These are phyloP conservation scores for Acholoe squamosa DNA, from an alignment of 2,888 invertebrate species.

Conservation along the genomic window DNA sequence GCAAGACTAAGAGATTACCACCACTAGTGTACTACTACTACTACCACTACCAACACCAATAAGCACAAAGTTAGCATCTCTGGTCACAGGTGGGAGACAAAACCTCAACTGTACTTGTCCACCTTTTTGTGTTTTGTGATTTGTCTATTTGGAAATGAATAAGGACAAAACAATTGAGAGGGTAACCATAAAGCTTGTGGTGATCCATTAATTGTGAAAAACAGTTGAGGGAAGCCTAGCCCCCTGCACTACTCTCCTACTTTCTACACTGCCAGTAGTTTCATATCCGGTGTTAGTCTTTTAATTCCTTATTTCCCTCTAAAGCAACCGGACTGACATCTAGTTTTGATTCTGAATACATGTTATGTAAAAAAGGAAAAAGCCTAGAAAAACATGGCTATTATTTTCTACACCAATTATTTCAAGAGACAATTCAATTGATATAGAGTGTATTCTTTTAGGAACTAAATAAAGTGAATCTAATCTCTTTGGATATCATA, in stretches of 20 bases:
- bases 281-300: background rate
- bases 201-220: background rate
- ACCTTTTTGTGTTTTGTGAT: background rate
- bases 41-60: slow-evolving; percentile 10
- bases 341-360: background rate
- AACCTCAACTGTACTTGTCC: slow-evolving; percentile 23
- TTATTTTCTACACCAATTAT: too few relatives aligned
- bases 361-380: too few relatives aligned
- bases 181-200: background rate
- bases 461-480: too few relatives aligned
- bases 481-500: too few relatives aligned
- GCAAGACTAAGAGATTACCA: slow-evolving; percentile 48
- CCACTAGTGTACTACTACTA: slow-evolving; percentile 15
- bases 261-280: slow-evolving; percentile 6
- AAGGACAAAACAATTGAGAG: slow-evolving; percentile 4
- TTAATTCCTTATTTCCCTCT: background rate
- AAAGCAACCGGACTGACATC: background rate
- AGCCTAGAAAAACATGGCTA: too few relatives aligned
- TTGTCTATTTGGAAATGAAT: background rate
- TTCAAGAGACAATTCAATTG: too few relatives aligned
- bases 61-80: slow-evolving; percentile 44
- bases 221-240: slow-evolving; percentile 28
- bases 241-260: slow-evolving; percentile 20
- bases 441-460: too few relatives aligned
- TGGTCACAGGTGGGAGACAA: slow-evolving; percentile 11